Evolutionary conservation across 2,888 invertebrate species (phyloP), one percentile per base, ranked within the genome.

Genomic region (Euplagia quadripunctaria): DNA sequence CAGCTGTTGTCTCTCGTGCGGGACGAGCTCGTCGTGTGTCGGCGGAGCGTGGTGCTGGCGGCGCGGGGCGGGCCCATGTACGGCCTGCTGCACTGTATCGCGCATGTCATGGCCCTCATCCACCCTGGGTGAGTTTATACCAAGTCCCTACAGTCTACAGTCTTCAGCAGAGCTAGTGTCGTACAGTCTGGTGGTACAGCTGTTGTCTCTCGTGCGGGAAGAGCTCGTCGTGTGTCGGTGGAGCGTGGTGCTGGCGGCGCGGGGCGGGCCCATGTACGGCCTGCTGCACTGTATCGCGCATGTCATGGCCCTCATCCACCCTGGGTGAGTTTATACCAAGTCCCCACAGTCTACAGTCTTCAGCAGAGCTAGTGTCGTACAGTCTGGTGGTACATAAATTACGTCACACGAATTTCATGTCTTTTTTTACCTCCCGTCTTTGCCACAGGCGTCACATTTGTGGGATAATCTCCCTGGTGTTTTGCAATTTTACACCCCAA

Each of bases 261-360:
- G 96, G 20, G 92, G 94, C 75, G 97, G 97, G 82, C 98, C 98
- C 0, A 91, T 98, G 86, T 98, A 98, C 89, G 98, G 98, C 4
- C 91, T 97, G 64, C 89, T 98, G 74, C 97, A 97, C 82, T 97
- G 97, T 82, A 95, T 98, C 51, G 94, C 97, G 69, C 96, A 96
- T 6, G 31, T 46, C 16, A 16, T 70, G 49, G 7, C 1, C 16
- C 20, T 0, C 1, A 11, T 70, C 2, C 61, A 52, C n/a, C 55
- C 72, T 0, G 4, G 5, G 72, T 72, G 7, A 52, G 31, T 31
- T 31, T 31, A 31, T 31, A 31, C 31, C 1, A 31, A 31, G 31
- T 31, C 43, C 8, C 3, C 43, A 8, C 43, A 46, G 55, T 42
- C 8, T n/a, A 7, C 9, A 6, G 9, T 46, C 43, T 8, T 46